Conservation (phyloP, 1,140 invertebrate genomes). For the Meloidogyne hapla region DNA sequence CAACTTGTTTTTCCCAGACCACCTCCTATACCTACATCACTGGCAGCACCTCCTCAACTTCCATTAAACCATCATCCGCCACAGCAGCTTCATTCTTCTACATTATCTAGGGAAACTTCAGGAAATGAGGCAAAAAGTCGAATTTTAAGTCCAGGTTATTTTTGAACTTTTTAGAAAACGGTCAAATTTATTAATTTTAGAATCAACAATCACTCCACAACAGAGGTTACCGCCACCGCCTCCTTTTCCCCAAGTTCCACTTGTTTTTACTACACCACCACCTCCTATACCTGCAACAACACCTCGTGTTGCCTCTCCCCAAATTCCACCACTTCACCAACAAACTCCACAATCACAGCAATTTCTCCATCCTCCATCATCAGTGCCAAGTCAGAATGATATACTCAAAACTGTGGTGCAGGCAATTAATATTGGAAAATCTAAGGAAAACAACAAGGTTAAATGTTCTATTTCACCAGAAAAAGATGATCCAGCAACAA, state of each 20-base stretch:
- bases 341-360: constrained; percentile 5
- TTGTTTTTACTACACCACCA: neutral
- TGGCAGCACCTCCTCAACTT: neutral
- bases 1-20: neutral
- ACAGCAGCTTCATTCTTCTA: neutral
- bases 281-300: neutral
- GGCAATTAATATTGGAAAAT: constrained; percentile 18
- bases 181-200: neutral
- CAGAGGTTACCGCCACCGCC: neutral
- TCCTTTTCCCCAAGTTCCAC: neutral
- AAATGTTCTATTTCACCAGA: neutral
- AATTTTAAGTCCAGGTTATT: neutral
- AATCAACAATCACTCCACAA: neutral
- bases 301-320: neutral
- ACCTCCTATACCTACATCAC: neutral
- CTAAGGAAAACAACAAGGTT: neutral
- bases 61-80: neutral
- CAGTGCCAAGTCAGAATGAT: constrained; percentile 7
- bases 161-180: neutral
- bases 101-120: neutral
- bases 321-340: neutral
- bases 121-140: neutral
- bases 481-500: neutral
- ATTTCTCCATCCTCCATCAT: neutral
- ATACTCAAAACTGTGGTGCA: constrained; percentile 26